These are phyloP conservation scores for Anthoscopus minutus DNA, from an alignment of 2,113 vertebrate genomes.

Conservation along the genomic window DNA sequence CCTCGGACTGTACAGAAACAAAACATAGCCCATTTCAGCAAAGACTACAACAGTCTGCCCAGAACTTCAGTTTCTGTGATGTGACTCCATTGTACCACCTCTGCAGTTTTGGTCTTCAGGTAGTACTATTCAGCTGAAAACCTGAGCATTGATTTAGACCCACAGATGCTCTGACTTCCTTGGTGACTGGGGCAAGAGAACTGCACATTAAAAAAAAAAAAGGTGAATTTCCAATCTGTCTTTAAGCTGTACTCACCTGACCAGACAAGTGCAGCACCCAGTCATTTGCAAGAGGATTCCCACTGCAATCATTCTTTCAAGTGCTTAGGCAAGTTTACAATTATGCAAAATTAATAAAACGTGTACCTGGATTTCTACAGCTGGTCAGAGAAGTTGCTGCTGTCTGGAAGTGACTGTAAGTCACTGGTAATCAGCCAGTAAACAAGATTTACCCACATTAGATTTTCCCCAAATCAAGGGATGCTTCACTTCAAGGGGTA, in stretches of 20 bases:
- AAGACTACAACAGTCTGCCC: not conserved
- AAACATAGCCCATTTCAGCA: not conserved
- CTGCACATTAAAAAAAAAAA: not conserved
- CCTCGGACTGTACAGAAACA: conserved; percentile 81
- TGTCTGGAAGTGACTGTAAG: not conserved
- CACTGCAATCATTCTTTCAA: not conserved
- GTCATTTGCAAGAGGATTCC: not conserved
- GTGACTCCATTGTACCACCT: not conserved
- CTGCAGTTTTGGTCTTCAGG: not conserved
- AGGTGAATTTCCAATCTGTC: not conserved
- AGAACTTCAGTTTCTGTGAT: not conserved
- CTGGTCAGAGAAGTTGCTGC: not conserved
- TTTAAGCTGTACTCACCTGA: not conserved
- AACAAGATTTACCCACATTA: not conserved
- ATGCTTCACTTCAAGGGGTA: not conserved
- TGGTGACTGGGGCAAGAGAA: not conserved
- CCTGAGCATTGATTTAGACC: not conserved
- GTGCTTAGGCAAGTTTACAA: not conserved
- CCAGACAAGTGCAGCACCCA: not conserved
- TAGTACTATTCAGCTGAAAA: not conserved
- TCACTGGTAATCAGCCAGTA: not conserved
- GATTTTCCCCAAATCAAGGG: not conserved
- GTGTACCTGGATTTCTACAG: not conserved
- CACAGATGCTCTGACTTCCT: not conserved
- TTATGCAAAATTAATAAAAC: not conserved